A percentile compares a stretch with the other conserved stretches of the same genome.
Conservation (phyloP, 2,888 invertebrate species). For the Dynastes tityus region DNA sequence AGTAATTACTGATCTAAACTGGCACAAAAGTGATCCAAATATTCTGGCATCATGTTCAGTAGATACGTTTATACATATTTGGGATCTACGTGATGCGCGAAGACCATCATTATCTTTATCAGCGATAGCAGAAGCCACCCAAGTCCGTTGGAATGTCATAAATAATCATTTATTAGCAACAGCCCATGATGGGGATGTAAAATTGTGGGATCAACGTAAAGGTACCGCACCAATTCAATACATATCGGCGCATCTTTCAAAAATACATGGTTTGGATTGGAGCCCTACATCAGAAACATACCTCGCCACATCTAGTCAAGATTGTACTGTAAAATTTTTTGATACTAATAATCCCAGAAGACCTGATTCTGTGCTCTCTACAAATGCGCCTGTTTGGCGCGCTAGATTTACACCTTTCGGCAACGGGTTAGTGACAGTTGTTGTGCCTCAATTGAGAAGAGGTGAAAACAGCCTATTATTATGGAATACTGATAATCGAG, state of each 20-base stretch:
- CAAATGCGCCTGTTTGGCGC: slow-evolving; percentile 92
- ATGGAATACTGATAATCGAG: slow-evolving; percentile 83
- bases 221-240: slow-evolving; percentile 90
- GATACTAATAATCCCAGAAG: slow-evolving; percentile 89
- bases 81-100: slow-evolving; percentile 91
- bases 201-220: slow-evolving; percentile 96
- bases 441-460: slow-evolving; percentile 91
- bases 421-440: slow-evolving; percentile 81
- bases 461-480: slow-evolving; percentile 88
- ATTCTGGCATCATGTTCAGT: slow-evolving; percentile 91
- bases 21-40: slow-evolving; percentile 87
- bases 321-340: slow-evolving; percentile 95
- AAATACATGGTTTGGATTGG: slow-evolving; percentile 97
- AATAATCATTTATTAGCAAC: slow-evolving; percentile 90
- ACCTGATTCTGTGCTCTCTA: slow-evolving; percentile 88
- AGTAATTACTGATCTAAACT: slow-evolving; percentile 92
- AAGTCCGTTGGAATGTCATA: slow-evolving; percentile 94
- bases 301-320: slow-evolving; percentile 93
- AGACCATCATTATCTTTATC: slow-evolving; percentile 89
- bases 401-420: slow-evolving; percentile 91
- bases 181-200: slow-evolving; percentile 95
- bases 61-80: slow-evolving; percentile 93
- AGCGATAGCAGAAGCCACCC: slow-evolving; percentile 93
- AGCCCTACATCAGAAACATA: slow-evolving; percentile 89
- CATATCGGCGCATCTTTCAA: slow-evolving; percentile 91